Evolutionary conservation across 2,113 vertebrate species (phyloP).

Genomic region (Oostethus manadensis): DNA sequence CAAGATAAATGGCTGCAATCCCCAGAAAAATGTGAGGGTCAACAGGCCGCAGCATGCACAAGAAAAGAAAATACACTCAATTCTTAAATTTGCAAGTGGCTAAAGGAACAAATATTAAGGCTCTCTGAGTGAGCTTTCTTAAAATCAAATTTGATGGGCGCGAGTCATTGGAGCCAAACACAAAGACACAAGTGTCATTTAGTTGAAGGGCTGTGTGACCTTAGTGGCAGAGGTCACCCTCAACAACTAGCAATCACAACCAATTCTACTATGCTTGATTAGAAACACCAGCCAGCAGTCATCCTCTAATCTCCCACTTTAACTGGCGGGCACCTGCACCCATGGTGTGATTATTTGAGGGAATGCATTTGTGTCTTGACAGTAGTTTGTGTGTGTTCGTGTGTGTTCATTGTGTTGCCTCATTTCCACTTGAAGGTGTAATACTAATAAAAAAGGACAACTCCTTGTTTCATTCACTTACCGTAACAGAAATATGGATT

Average conservation of each 20-base stretch:
- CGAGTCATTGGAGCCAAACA: conserved; percentile 7
- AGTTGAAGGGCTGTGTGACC: conserved; percentile 30
- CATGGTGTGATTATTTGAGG: conserved; percentile 26
- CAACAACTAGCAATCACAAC: conserved; percentile 29
- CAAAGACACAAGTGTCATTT: conserved; percentile 5
- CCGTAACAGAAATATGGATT: conserved; percentile 3
- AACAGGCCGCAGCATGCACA: conserved; percentile 3
- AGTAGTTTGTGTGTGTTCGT: conserved; percentile 17
- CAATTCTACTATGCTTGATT: conserved; percentile 39
- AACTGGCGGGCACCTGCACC: conserved; percentile 18
- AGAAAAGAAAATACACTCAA: neutral
- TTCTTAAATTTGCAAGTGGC: conserved; percentile 10
- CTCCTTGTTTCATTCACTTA: conserved; percentile 42
- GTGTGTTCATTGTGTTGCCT: conserved; percentile 13
- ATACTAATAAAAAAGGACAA: conserved; percentile 37
- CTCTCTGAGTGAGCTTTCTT: neutral
- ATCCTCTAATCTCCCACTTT: conserved; percentile 50
- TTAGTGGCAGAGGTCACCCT: conserved; percentile 36
- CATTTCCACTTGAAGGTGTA: conserved; percentile 31
- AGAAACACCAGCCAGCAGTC: conserved; percentile 41
- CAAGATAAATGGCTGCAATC: conserved; percentile 52
- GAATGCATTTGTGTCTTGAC: conserved; percentile 17
- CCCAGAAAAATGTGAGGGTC: conserved; percentile 24
- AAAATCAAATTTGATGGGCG: conserved; percentile 26
- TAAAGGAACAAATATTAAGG: neutral